These are phyloP conservation scores for Bilobella aurantiaca DNA, from an alignment of 1,140 invertebrate species.

Conservation along the genomic window DNA sequence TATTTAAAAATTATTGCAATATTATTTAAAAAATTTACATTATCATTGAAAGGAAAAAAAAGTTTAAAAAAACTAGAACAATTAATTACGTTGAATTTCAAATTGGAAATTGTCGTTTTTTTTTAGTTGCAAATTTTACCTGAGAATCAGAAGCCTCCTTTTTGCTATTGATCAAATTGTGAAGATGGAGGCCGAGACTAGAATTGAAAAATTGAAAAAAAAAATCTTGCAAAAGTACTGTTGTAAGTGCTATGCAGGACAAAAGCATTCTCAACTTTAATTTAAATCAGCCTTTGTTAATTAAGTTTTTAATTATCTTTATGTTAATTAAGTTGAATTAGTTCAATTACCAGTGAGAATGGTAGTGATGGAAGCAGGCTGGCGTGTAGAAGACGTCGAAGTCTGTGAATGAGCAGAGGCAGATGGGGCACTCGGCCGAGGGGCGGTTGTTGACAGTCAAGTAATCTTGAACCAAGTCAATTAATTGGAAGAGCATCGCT, in stretches of 20 bases:
- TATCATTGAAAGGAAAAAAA: background rate
- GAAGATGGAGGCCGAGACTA: background rate
- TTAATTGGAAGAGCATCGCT: conserved; percentile 32
- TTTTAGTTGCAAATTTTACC: background rate
- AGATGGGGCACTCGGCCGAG: conserved; percentile 44
- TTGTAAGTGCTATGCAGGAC: too few relatives aligned
- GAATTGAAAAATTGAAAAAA: background rate
- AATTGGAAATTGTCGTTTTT: background rate
- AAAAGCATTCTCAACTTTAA: too few relatives aligned
- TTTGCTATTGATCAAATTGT: background rate
- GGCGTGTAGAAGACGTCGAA: conserved; percentile 42
- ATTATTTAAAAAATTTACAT: too few relatives aligned
- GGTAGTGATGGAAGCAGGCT: conserved; percentile 46
- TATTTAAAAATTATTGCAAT: too few relatives aligned
- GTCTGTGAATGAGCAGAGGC: conserved; percentile 42
- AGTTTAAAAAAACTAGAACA: too few relatives aligned
- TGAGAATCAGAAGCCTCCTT: background rate
- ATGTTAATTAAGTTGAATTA: too few relatives aligned
- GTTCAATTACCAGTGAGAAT: conserved; percentile 40
- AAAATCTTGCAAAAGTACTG: background rate
- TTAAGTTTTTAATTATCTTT: background rate
- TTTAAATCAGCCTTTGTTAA: background rate
- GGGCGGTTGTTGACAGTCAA: conserved; percentile 45
- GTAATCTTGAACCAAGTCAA: conserved; percentile 38
- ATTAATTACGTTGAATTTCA: too few relatives aligned